A percentile compares a stretch with the other conserved stretches of the same genome.
Conservation (phyloP, 2,113 vertebrate genomes). For the Ellobius talpinus region DNA sequence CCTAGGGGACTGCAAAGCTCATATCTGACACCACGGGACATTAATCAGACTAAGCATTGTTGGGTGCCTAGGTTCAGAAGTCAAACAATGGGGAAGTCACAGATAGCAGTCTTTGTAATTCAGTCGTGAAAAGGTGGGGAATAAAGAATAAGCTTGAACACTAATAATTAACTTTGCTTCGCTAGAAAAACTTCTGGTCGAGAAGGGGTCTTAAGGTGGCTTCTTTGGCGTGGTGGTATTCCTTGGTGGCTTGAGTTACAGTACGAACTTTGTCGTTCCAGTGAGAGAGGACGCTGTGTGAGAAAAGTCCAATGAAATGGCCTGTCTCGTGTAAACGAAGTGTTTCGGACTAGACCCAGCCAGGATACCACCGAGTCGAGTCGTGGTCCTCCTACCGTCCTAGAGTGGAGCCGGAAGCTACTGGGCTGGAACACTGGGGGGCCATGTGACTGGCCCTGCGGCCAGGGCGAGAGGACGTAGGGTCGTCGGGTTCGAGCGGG, state of each 20-base stretch:
- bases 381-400: slow-evolving; percentile 32
- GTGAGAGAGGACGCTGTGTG: neutral
- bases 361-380: slow-evolving; percentile 53
- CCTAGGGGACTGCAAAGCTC: neutral
- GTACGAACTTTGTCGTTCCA: neutral
- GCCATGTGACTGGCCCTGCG: neutral
- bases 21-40: neutral
- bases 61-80: neutral
- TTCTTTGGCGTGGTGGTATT: neutral
- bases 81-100: neutral
- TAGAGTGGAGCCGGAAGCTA: slow-evolving; percentile 43
- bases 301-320: neutral
- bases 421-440: fast-evolving
- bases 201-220: neutral
- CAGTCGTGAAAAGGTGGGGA: neutral
- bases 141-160: neutral
- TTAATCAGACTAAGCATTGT: neutral
- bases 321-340: neutral
- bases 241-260: neutral
- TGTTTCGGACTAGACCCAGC: neutral
- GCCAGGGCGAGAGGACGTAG: neutral
- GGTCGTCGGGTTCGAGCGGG: neutral
- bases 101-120: neutral
- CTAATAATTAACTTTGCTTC: neutral
- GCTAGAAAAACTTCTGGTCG: neutral